Evolutionary conservation across 2,888 invertebrate genomes (phyloP), one percentile per base, ranked within the genome.

Genomic region (Mesochorus sp.): DNA sequence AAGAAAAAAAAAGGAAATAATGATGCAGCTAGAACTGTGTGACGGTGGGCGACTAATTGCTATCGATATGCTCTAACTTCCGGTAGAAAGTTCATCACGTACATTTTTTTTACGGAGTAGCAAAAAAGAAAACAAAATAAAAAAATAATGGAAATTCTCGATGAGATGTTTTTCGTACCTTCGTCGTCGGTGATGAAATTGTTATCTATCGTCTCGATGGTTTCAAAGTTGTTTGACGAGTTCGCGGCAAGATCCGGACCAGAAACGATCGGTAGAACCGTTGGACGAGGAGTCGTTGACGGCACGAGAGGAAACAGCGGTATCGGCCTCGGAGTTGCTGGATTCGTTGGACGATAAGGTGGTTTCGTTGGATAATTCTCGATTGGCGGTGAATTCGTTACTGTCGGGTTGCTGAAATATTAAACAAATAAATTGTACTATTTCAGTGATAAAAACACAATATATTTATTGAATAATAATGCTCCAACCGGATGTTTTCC

Each of bases 241-340:
- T 86, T 87, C 39, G 68, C 55, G 2, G 80, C 51, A 3, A 82
- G 64, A 67, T 86, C 86, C 1, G 85, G 66, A 3, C 70, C 31
- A 4, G 84, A 71, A 37, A 76, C 64, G 8, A 80, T 66, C 0
- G 80, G n/a, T n/a, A n/a, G 66, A 4, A 64, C 53, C 5, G 53
- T n/a, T 39, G 68, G 53, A 74, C 79, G 37, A 26, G 70, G 67
- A 3, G 82, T 80, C 5, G 84, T 82, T 8, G 86, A 79, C 5
- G 88, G 68, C 10, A 76, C 57, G 14, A 86, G 82, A 17, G 90
- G 87, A 62, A 84, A 88, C 1, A 91, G 86, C 17, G 88, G 91
- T 76, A 91, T 93, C 87, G 87, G 94, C 86, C 91, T 92, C 87
- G 90, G 93, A 88, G 90, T 91, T 12, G 86, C 73, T 28, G 86